Conservation (phyloP, 2,113 vertebrate species). For the Crotalus tigris region DNA sequence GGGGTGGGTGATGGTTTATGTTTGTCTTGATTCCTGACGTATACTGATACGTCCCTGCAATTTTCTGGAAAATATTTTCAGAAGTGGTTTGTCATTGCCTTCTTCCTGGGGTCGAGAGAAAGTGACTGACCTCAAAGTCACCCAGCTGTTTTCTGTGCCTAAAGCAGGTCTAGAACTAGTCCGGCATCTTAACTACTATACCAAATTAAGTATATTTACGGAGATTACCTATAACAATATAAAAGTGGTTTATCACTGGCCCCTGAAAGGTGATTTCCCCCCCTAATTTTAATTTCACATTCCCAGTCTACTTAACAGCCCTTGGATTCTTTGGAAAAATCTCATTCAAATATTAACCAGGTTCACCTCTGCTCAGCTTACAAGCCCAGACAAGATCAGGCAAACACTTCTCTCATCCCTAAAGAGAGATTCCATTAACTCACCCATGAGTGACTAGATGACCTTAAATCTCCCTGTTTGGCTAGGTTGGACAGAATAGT, state of each 20-base stretch:
- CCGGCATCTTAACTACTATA: not conserved
- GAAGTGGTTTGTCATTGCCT: not conserved
- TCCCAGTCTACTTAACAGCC: not conserved
- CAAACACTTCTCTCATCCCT: not conserved
- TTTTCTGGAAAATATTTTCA: not conserved
- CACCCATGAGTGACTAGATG: not conserved
- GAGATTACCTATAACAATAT: not conserved
- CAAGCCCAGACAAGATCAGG: not conserved
- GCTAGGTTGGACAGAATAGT: not conserved
- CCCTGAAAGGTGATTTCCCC: not conserved
- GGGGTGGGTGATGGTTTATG: not conserved
- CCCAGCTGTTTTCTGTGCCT: not conserved
- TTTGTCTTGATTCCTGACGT: not conserved
- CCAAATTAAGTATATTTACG: not conserved
- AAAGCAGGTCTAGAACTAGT: not conserved
- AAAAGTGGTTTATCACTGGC: not conserved
- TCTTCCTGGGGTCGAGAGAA: not conserved
- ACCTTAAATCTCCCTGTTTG: not conserved
- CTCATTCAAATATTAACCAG: not conserved
- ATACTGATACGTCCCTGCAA: not conserved
- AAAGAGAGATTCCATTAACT: not conserved
- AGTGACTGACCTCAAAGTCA: not conserved
- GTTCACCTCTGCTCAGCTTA: not conserved
- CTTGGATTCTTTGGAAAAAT: not conserved
- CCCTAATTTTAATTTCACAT: not conserved